Percentiles rank a stretch among this genome's conserved stretches.
phyloP scores from a whole-genome alignment of 2,113 vertebrate species.

The Chroicocephalus ridibundus region DNA sequence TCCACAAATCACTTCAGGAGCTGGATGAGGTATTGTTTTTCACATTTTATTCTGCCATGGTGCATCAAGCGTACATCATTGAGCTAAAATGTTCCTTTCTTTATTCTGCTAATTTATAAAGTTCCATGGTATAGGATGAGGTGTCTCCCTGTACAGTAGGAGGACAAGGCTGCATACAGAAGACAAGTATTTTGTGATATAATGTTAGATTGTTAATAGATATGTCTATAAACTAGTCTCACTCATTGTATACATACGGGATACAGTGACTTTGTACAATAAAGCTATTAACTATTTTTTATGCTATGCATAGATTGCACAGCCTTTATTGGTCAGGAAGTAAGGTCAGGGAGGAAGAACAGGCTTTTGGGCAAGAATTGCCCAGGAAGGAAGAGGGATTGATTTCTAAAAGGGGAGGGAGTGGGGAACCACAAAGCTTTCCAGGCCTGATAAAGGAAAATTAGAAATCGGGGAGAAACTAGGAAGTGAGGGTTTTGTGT shows the following conservation, averaged over 20 bases:
- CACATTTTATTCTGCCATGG: slow-evolving; percentile 21
- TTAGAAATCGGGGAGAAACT: not conserved
- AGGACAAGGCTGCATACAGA: not conserved
- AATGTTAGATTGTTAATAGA: not conserved
- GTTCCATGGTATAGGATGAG: not conserved
- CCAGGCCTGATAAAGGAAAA: not conserved
- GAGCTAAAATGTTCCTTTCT: not conserved
- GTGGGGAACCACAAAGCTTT: not conserved
- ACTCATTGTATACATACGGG: not conserved
- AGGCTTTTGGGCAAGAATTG: not conserved
- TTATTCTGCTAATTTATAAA: not conserved
- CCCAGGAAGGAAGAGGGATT: not conserved
- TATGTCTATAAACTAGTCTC: not conserved
- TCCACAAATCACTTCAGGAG: slow-evolving; percentile 89
- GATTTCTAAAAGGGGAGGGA: not conserved
- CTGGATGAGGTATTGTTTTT: slow-evolving; percentile 94
- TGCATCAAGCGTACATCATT: not conserved
- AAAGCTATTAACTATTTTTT: not conserved
- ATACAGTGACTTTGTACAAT: not conserved
- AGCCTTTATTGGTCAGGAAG: not conserved
- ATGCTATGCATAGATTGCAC: not conserved
- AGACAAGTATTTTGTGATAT: not conserved
- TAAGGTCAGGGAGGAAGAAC: not conserved
- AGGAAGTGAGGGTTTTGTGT: not conserved
- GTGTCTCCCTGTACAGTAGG: not conserved